Percentiles rank a stretch among this genome's conserved stretches.
Conservation (phyloP, 2,113 vertebrate species). For the Malurus melanocephalus region DNA sequence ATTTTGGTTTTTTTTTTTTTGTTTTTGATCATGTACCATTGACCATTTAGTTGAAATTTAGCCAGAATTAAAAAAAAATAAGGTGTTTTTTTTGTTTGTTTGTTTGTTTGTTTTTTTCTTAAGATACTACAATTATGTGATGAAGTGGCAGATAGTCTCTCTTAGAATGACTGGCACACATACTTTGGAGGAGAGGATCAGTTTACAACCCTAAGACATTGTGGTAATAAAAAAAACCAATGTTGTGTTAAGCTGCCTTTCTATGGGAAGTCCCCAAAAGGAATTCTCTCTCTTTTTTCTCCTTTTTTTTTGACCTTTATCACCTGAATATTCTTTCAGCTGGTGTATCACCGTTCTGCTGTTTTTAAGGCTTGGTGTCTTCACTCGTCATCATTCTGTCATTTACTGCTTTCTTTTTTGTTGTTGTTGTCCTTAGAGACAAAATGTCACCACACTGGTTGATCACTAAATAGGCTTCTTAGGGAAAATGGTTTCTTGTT, state of each 20-base stretch:
- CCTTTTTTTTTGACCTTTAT: not conserved
- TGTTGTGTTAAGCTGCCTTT: not conserved
- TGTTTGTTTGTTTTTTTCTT: not conserved
- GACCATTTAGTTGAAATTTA: too few relatives aligned
- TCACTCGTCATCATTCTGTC: not conserved
- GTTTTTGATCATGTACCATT: too few relatives aligned
- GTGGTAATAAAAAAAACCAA: not conserved
- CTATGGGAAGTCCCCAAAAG: not conserved
- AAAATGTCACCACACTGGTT: constrained; percentile 11
- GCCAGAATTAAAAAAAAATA: too few relatives aligned
- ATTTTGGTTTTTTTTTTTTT: too few relatives aligned
- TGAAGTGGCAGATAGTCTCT: not conserved
- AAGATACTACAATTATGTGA: not conserved
- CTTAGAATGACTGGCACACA: not conserved
- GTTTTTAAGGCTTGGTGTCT: not conserved
- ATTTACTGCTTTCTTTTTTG: not conserved
- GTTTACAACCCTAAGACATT: not conserved
- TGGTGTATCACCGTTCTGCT: not conserved
- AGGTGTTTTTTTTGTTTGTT: fast-evolving
- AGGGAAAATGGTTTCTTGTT: not conserved
- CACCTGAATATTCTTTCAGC: not conserved
- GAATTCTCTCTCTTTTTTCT: not conserved
- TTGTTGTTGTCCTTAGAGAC: not conserved
- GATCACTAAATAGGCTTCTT: constrained; percentile 3
- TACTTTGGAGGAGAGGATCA: not conserved